These are phyloP conservation scores for Lepidocolaptes lacrymiger DNA, from an alignment of 2,797 vertebrate genomes.

Conservation along the genomic window DNA sequence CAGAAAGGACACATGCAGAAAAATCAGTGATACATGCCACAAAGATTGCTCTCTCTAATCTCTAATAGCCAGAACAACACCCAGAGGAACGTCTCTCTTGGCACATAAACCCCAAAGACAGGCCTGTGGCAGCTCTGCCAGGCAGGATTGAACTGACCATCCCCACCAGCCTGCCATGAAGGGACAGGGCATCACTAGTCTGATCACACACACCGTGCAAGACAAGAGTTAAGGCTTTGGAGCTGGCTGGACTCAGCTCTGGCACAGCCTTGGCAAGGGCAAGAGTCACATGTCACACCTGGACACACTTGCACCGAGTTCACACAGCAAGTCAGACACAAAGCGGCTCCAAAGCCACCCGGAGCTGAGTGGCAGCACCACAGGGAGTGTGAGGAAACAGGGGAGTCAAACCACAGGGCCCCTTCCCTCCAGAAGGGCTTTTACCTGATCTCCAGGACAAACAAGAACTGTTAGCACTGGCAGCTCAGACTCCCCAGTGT, in stretches of 20 bases:
- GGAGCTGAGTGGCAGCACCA: not conserved
- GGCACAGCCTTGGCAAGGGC: not conserved
- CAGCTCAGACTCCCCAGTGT: not conserved
- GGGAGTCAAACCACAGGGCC: not conserved
- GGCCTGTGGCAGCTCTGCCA: not conserved
- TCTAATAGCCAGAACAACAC: not conserved
- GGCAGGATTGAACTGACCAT: not conserved
- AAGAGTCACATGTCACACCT: not conserved
- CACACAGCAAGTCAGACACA: not conserved
- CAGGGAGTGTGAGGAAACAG: not conserved
- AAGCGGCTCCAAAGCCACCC: not conserved
- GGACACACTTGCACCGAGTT: not conserved
- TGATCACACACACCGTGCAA: not conserved
- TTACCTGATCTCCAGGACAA: not conserved
- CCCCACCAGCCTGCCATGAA: not conserved
- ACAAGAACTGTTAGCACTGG: not conserved
- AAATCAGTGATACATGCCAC: conserved; percentile 10
- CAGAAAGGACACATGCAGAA: conserved; percentile 56
- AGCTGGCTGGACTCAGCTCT: not conserved
- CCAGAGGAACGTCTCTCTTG: not conserved
- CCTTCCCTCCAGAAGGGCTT: not conserved
- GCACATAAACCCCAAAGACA: not conserved
- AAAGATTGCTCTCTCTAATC: not conserved
- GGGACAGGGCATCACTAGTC: not conserved
- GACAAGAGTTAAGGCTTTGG: conserved; percentile 12